phyloP scores from a whole-genome alignment of 2,888 invertebrate species.

The Athrips mouffetella region DNA sequence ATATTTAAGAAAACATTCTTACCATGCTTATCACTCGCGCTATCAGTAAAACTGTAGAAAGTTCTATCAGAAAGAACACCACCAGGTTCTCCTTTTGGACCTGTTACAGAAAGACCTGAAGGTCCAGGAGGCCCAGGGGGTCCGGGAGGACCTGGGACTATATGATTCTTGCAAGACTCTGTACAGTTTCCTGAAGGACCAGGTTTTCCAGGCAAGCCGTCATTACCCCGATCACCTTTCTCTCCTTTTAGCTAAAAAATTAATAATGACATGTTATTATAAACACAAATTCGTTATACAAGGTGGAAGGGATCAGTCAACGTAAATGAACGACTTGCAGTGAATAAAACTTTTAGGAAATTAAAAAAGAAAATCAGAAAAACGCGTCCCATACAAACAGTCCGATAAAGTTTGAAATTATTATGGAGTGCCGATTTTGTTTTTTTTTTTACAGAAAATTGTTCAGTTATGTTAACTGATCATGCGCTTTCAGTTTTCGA shows the following conservation, averaged over 20 bases:
- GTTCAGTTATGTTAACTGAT: no score
- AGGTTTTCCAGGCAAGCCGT: slow-evolving; percentile 39
- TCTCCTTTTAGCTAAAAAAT: slow-evolving; percentile 48
- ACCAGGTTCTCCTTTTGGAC: slow-evolving; percentile 57
- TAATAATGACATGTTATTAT: background rate
- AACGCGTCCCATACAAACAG: no score
- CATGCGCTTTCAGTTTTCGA: no score
- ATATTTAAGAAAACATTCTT: no score
- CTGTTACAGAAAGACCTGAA: slow-evolving; percentile 48
- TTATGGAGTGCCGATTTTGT: no score
- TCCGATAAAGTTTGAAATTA: no score
- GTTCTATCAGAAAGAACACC: slow-evolving; percentile 30
- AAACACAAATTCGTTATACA: background rate
- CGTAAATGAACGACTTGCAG: no score
- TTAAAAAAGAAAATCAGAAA: no score
- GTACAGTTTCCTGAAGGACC: slow-evolving; percentile 41
- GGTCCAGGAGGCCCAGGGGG: slow-evolving; percentile 46
- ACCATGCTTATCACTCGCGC: slow-evolving; percentile 11
- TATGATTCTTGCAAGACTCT: slow-evolving; percentile 19
- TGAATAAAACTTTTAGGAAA: no score
- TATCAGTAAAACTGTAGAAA: slow-evolving; percentile 23
- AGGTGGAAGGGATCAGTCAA: no score
- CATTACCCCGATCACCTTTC: slow-evolving; percentile 50
- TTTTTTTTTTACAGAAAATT: no score
- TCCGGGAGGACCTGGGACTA: slow-evolving; percentile 42